Evolutionary conservation across 2,113 vertebrate genomes (phyloP), one percentile per base, ranked within the genome.

Genomic region (Cebidichthys violaceus): DNA sequence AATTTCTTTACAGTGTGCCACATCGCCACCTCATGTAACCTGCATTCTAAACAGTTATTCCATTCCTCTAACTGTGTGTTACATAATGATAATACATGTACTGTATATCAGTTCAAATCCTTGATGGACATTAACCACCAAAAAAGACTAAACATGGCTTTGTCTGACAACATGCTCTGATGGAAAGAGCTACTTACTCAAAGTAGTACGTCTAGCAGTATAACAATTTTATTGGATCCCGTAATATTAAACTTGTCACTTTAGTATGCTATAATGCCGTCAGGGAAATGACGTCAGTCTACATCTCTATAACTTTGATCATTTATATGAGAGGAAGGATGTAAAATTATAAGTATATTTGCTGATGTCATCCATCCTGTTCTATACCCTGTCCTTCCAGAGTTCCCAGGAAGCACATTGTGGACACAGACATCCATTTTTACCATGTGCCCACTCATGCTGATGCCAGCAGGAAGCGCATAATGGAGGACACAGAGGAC

Each of bases 401-500:
- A 66, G 94, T 94, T 67, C 96, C 97, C 0, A 95, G 97, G 81
- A 97, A 96, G 89, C 98, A 97, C 59, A 82, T 99, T 18, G 94
- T 97, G 86, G 97, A 99, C 7, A 97, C 95, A 54, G 96, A 98
- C 84, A 97, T 97, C 1, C 96, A 98, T 39, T 97, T 99, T 82
- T 98, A 97, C 89, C 98, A 99, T 74, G 95, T 97, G 15, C 96
- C 97, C 10, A 94, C 96, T 85, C 97, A 97, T 37, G 97, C 96
- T 2, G 97, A 98, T 45, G 96, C 97, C 82, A 99, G 98, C 94
- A 98, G 98, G 94, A 98, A 98, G 86, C 96, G 98, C 9, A 94
- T 99, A 91, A 98, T 95, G 8, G 97, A 99, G 77, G 98, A 99
- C 83, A 99, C 98, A 0, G 98, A 99, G 85, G 98, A 99, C 86